phyloP scores from a whole-genome alignment of 2,797 vertebrate species.

The Eptatretus atami region DNA sequence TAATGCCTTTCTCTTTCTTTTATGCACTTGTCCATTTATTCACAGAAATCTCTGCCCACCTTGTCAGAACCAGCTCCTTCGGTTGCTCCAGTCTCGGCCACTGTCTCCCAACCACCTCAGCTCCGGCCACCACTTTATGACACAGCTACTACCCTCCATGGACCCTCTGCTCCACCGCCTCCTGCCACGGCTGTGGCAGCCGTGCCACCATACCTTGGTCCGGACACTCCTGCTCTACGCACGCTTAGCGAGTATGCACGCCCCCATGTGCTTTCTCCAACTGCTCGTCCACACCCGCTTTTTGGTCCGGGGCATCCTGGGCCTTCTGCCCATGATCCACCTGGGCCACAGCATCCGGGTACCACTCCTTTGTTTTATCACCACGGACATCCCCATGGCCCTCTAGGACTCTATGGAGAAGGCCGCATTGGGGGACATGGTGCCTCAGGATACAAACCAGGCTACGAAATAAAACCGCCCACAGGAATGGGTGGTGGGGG shows the following conservation, averaged over 20 bases:
- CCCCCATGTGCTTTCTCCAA: slow-evolving; percentile 85
- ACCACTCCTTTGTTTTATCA: background rate
- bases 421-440: slow-evolving; percentile 11
- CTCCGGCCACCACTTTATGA: too few relatives aligned
- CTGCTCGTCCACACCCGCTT: slow-evolving; percentile 34
- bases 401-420: slow-evolving; percentile 15
- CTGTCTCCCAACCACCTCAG: slow-evolving; percentile 10
- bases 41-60: too few relatives aligned
- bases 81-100: slow-evolving; percentile 55
- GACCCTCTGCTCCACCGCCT: slow-evolving; percentile 12
- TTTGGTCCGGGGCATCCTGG: slow-evolving; percentile 69
- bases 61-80: slow-evolving; percentile 36
- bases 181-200: slow-evolving; percentile 76
- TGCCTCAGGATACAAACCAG: slow-evolving; percentile 40
- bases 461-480: slow-evolving; percentile 88
- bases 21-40: slow-evolving; percentile 23
- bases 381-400: background rate
- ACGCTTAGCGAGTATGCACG: slow-evolving; percentile 91
- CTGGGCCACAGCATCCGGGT: slow-evolving; percentile 36
- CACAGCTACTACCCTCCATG: too few relatives aligned
- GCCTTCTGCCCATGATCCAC: slow-evolving; percentile 83
- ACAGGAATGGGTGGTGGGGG: too few relatives aligned
- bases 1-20: slow-evolving; percentile 6
- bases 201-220: slow-evolving; percentile 81
- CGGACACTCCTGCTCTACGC: slow-evolving; percentile 68